These are phyloP conservation scores for Platichthys flesus DNA, from an alignment of 2,113 vertebrate species.

Conservation along the genomic window DNA sequence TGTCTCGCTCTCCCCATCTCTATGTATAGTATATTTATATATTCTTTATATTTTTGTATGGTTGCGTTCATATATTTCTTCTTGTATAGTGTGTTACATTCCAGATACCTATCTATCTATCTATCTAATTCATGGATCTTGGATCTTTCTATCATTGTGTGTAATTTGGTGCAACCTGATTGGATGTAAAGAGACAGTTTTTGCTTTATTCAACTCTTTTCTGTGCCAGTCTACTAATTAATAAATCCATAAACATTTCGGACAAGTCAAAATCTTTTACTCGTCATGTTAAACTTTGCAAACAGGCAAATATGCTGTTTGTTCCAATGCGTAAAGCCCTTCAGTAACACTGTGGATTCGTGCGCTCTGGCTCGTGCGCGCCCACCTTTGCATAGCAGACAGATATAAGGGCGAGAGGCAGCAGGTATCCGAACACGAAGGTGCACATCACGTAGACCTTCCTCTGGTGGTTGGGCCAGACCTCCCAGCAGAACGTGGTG, in stretches of 20 bases:
- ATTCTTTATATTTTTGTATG: too few species aligned
- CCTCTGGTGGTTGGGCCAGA: constrained; percentile 87
- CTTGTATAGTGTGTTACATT: too few species aligned
- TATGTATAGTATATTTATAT: too few species aligned
- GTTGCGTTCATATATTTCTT: too few species aligned
- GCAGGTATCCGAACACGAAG: constrained; percentile 91
- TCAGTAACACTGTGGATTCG: not conserved
- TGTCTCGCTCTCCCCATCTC: too few species aligned
- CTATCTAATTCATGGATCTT: too few species aligned
- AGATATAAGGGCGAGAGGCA: constrained; percentile 91
- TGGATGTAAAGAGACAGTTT: not conserved
- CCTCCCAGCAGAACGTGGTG: constrained; percentile 94
- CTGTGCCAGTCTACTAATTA: too few species aligned
- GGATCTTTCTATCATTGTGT: not conserved
- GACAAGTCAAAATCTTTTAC: too few species aligned
- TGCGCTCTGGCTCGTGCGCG: constrained; percentile 24
- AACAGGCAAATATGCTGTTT: not conserved
- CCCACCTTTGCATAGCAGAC: constrained; percentile 96
- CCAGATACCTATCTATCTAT: too few species aligned
- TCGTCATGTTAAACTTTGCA: not conserved
- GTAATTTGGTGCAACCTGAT: not conserved
- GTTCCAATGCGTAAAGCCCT: not conserved
- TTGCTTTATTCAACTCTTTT: too few species aligned
- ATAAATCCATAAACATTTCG: too few species aligned
- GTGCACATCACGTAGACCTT: constrained; percentile 91